These are phyloP conservation scores for Mus spretus DNA, from an alignment of 2,797 vertebrate genomes.

Conservation along the genomic window DNA sequence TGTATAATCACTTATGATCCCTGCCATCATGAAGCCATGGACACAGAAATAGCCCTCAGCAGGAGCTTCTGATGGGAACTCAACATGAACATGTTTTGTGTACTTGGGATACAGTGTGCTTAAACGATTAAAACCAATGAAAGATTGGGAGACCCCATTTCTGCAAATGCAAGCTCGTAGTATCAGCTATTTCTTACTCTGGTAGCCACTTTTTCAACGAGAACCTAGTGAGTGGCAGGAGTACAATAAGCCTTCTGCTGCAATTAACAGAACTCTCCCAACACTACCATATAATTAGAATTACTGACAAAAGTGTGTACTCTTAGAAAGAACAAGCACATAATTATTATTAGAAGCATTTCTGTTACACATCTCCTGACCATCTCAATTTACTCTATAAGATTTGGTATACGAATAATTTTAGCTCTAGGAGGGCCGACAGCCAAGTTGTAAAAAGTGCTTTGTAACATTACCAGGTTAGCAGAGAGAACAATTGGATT, in stretches of 20 bases:
- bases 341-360: conserved; percentile 72
- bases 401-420: conserved; percentile 50
- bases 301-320: conserved; percentile 65
- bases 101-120: neutral
- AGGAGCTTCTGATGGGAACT: too few relatives aligned
- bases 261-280: conserved; percentile 69
- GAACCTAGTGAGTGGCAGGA: conserved; percentile 59
- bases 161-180: neutral
- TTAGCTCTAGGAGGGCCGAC: neutral
- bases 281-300: conserved; percentile 70
- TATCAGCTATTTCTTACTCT: neutral
- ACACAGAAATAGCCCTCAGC: too few relatives aligned
- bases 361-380: conserved; percentile 64
- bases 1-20: neutral
- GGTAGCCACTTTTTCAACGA: conserved; percentile 61
- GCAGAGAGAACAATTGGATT: neutral
- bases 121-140: neutral
- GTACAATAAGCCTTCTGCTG: conserved; percentile 32
- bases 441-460: neutral
- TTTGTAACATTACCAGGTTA: neutral
- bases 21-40: neutral
- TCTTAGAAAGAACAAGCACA: conserved; percentile 36
- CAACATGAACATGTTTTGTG: neutral
- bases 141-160: neutral
- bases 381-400: neutral